Conservation (phyloP, 2,888 invertebrate genomes). For the Mythimna pallens region DNA sequence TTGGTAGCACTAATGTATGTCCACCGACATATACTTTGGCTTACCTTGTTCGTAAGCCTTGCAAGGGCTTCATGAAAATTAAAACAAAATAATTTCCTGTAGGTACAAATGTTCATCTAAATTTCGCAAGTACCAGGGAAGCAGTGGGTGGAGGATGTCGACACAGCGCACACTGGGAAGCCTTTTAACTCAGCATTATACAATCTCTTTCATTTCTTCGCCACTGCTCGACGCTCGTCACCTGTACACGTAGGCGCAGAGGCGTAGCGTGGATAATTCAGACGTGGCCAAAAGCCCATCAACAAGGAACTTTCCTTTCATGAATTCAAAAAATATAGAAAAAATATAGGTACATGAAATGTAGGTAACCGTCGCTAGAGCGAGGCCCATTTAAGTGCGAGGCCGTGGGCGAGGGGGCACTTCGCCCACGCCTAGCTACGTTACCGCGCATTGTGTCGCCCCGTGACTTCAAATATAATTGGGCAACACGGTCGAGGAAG, state of each 20-base stretch:
- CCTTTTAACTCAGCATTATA: background rate
- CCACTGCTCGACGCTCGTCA: background rate
- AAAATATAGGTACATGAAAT: too few relatives aligned
- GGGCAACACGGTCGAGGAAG: background rate
- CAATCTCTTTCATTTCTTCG: background rate
- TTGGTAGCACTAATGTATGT: too few relatives aligned
- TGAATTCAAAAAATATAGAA: too few relatives aligned
- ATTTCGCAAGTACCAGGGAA: background rate
- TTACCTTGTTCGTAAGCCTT: too few relatives aligned
- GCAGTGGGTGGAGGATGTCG: background rate
- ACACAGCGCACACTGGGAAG: background rate
- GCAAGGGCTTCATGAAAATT: too few relatives aligned
- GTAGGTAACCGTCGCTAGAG: too few relatives aligned
- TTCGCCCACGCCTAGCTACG: background rate
- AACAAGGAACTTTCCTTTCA: too few relatives aligned
- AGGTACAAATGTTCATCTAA: background rate
- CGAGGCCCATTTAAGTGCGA: too few relatives aligned
- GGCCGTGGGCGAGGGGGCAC: too few relatives aligned
- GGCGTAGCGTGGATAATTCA: too few relatives aligned
- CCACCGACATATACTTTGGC: too few relatives aligned
- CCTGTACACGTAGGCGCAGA: background rate
- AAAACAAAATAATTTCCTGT: background rate
- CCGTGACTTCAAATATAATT: background rate
- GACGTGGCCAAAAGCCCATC: too few relatives aligned
- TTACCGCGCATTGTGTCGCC: background rate